Evolutionary conservation across 2,113 vertebrate genomes (phyloP).

Genomic region (Hemicordylus capensis): DNA sequence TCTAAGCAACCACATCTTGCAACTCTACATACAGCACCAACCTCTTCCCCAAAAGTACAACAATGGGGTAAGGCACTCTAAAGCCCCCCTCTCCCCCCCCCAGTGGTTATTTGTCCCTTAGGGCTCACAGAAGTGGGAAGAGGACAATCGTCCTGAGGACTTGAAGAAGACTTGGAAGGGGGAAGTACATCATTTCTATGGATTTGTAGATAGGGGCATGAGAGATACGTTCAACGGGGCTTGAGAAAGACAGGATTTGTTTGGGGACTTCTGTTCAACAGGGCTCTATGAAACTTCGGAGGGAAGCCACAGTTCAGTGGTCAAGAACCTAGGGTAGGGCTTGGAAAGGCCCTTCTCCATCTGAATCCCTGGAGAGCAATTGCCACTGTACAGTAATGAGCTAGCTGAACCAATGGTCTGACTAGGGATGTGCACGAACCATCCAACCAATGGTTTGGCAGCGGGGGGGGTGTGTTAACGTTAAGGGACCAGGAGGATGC

Average conservation of each 20-base stretch:
- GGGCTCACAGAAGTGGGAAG: not conserved
- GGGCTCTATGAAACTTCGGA: not conserved
- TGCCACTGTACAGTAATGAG: too few relatives aligned
- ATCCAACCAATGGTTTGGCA: too few relatives aligned
- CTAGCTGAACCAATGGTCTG: too few relatives aligned
- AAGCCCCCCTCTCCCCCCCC: too few relatives aligned
- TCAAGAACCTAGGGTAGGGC: not conserved
- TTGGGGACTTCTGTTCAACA: too few relatives aligned
- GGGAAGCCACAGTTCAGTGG: not conserved
- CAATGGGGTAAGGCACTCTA: too few relatives aligned
- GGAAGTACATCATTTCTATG: not conserved
- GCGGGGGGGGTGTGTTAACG: too few relatives aligned
- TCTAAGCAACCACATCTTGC: not conserved
- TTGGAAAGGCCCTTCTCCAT: too few relatives aligned
- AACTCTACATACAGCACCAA: not conserved
- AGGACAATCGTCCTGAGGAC: not conserved
- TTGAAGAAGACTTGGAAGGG: not conserved
- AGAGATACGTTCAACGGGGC: not conserved
- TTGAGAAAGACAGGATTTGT: not conserved
- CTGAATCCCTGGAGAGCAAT: too few relatives aligned
- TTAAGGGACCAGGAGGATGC: too few relatives aligned
- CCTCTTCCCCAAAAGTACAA: not conserved
- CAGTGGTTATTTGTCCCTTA: not conserved
- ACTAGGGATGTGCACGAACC: too few relatives aligned
- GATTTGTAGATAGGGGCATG: not conserved